Evolutionary conservation across 1,140 invertebrate species (phyloP).

Genomic region (Rhagoletis pomonella): DNA sequence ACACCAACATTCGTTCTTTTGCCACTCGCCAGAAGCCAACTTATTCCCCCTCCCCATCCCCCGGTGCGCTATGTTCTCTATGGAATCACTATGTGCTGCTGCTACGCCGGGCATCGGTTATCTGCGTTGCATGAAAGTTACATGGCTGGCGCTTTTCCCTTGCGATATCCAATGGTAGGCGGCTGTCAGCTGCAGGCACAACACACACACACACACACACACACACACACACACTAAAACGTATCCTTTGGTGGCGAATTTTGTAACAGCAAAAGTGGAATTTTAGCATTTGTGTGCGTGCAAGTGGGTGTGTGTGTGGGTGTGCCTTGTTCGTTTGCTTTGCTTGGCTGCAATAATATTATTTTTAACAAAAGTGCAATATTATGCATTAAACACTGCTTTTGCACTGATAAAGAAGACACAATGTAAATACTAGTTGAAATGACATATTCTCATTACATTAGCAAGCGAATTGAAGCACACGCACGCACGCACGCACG

Average conservation of each 20-base stretch:
- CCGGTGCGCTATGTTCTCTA: too few relatives aligned
- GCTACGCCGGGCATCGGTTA: background rate
- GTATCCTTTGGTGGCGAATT: too few relatives aligned
- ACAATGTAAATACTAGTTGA: slow-evolving; percentile 47
- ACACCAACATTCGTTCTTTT: background rate
- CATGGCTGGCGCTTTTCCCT: slow-evolving; percentile 36
- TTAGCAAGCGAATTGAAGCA: background rate
- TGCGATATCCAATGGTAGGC: slow-evolving; percentile 36
- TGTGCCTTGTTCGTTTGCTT: background rate
- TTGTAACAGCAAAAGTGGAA: too few relatives aligned
- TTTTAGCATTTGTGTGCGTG: too few relatives aligned
- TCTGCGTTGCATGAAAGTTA: slow-evolving; percentile 32
- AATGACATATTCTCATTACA: slow-evolving; percentile 43
- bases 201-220: background rate
- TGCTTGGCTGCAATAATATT: slow-evolving; percentile 38
- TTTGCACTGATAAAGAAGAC: slow-evolving; percentile 4
- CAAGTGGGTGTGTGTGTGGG: background rate
- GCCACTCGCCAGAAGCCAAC: background rate
- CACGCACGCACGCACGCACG: background rate
- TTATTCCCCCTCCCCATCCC: background rate
- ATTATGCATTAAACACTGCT: slow-evolving; percentile 33
- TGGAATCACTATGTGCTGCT: background rate
- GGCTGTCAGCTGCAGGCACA: slow-evolving; percentile 27
- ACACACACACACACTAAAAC: too few relatives aligned
- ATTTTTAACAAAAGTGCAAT: slow-evolving; percentile 31